Conservation (phyloP, 2,888 invertebrate genomes). For the Dasypolia templi region DNA sequence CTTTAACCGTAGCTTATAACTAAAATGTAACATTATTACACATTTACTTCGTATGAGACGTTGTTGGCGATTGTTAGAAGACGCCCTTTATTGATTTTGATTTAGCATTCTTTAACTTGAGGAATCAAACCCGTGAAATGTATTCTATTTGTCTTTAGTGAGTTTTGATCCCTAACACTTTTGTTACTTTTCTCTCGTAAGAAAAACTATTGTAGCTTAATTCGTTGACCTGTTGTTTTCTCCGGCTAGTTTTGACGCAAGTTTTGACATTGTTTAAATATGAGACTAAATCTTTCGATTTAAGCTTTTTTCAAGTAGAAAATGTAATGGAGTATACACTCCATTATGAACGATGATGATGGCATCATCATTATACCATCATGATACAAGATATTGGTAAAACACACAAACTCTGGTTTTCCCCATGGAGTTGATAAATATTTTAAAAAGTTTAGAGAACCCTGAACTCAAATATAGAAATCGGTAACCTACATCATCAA, state of each 20-base stretch:
- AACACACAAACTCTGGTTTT: not conserved
- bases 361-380: not conserved
- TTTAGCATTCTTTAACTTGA: not conserved
- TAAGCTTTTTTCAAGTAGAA: no score
- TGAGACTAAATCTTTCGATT: no score
- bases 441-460: not conserved
- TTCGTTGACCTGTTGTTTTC: not conserved
- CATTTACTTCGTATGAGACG: not conserved
- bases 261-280: no score
- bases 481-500: not conserved
- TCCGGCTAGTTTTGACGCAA: no score
- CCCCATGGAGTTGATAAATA: not conserved
- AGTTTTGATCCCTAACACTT: not conserved
- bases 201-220: not conserved
- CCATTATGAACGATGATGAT: no score
- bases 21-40: conserved; percentile 10
- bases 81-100: not conserved
- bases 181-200: not conserved
- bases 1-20: not conserved
- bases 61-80: conserved; percentile 8
- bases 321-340: not conserved
- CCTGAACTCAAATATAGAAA: not conserved
- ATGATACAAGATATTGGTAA: not conserved
- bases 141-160: not conserved
- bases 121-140: conserved; percentile 2